Evolutionary conservation across 2,888 invertebrate genomes (phyloP), one percentile per base, ranked within the genome.

Genomic region (Drosophila antonietae): DNA sequence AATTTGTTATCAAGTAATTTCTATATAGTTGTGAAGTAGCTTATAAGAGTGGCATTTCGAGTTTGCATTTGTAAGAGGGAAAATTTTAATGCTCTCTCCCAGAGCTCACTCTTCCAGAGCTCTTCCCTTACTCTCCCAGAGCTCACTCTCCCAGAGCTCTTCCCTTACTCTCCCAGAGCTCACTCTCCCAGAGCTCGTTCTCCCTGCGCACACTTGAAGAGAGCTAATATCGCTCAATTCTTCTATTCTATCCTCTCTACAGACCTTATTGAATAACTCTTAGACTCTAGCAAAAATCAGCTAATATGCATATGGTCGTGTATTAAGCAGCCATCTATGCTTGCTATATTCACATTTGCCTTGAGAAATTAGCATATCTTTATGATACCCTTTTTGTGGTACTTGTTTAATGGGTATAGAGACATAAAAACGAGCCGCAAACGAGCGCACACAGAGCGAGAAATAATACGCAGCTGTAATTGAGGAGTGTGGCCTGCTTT

Each of bases 351-450:
- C n/a, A 3, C 10, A 33, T 10, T 33, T 33, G 33, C 33, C 33
- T 0, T 33, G 41, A 1, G 6, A n/a, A 41, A 41, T 41, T 59
- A 37, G 23, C 39, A 18, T 41, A 12, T 14, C 41, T 28, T 43
- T 53, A 43, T 35, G 52, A 23, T 35, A 20, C 28, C 28, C 67
- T 35, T 18, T 57, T 28, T 20, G 46, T n/a, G 46, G 20, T 4
- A 8, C 20, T 3, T 5, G 12, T 63, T 64, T 37, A 62, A 47
- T 39, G 62, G 62, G 62, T 46, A 46, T 60, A 28, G 2, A 2
- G 15, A 7, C 63, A 47, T 47, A 39, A 47, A 64, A 63, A 18
- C 18, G 20, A 2, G 46, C 59, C 46, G 3, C 28, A 47, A 46
- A 18, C n/a, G 12, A 23, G 12, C 44, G 31, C 23, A 53, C 15